Base-by-base conservation (phyloP, 2,797 vertebrate genomes). In the Halcyon leucocephala region DNA sequence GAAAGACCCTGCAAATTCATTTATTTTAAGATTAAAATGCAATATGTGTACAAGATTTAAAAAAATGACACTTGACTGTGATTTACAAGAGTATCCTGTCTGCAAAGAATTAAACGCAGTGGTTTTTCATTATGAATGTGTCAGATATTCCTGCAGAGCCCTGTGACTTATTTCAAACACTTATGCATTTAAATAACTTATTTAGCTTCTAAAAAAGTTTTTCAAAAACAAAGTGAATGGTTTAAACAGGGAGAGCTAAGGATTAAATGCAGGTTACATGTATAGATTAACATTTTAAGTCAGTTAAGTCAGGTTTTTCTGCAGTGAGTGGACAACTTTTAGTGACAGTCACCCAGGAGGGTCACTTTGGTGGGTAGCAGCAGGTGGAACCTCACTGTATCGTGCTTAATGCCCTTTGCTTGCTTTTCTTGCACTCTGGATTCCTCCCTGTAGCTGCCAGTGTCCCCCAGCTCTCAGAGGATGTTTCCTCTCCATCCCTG, bases 161-260 rank as follows among this genome's bases (percentile, higher is more conserved):
- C 73, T 66, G 70, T 95, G 96, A 98, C 73, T 97, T 97, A 97
- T 90, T 97, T 96, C 95, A 96, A 98, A 97, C 67, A 94, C 82
- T 97, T 98, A 94, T 80, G 92, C 96, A 97, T 98, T 98, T 97
- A 98, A 97, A 97, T 98, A 97, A 97, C 96, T 97, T 98, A 93
- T 51, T 98, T 98, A 98, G 93, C 83, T 89, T 93, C 86, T 95
- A 14, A 46, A 92, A 89, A 52, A 46, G 84, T 88, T 97, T 78
- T 87, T 80, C 49, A 77, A 92, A 97, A 93, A 24, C 85, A 97
- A 96, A 95, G 93, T 89, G 85, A 90, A 93, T 93, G 86, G 42
- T 95, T 95, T 94, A 91, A 95, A 93, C 95, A 61, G 35, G 76
- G 69, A 73, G 85, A 93, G 77, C 7, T 94, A 28, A 52, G 26